These are phyloP conservation scores for Tupiocoris notatus DNA, from an alignment of 2,888 invertebrate species.

Conservation along the genomic window DNA sequence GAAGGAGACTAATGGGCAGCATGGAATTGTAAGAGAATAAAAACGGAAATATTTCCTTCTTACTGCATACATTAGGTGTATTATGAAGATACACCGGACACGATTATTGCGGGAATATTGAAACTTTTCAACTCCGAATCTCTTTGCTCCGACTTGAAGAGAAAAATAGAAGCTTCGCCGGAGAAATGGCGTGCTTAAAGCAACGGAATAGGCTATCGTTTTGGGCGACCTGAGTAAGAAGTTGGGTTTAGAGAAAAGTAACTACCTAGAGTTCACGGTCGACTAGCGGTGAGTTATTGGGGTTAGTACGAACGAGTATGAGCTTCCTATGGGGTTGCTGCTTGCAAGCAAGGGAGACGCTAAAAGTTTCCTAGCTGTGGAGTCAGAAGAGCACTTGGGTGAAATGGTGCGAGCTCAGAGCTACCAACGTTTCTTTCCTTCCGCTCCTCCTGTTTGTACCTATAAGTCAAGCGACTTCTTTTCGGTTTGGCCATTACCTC, in stretches of 20 bases:
- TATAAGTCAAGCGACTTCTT: background rate
- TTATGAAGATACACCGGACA: too few relatives aligned
- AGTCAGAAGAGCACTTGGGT: constrained; percentile 18
- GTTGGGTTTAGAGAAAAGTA: constrained; percentile 24
- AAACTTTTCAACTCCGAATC: too few relatives aligned
- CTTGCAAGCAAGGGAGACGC: background rate
- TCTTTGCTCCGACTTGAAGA: background rate
- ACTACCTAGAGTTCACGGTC: constrained; percentile 13
- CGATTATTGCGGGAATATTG: too few relatives aligned
- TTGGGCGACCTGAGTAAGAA: constrained; percentile 31
- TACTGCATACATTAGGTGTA: too few relatives aligned
- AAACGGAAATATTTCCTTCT: too few relatives aligned
- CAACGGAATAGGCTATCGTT: background rate
- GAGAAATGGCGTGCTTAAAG: background rate
- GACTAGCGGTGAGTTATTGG: constrained; percentile 29
- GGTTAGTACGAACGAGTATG: constrained; percentile 23
- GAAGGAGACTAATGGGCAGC: too few relatives aligned
- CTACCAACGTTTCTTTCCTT: background rate
- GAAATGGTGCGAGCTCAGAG: constrained; percentile 24
- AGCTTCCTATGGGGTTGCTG: background rate
- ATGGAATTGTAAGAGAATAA: too few relatives aligned
- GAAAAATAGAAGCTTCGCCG: background rate
- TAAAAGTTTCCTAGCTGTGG: constrained; percentile 2
- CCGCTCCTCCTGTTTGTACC: background rate
- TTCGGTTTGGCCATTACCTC: background rate